Evolutionary conservation across 1,140 invertebrate genomes (phyloP).

Genomic region (Papilio machaon): DNA sequence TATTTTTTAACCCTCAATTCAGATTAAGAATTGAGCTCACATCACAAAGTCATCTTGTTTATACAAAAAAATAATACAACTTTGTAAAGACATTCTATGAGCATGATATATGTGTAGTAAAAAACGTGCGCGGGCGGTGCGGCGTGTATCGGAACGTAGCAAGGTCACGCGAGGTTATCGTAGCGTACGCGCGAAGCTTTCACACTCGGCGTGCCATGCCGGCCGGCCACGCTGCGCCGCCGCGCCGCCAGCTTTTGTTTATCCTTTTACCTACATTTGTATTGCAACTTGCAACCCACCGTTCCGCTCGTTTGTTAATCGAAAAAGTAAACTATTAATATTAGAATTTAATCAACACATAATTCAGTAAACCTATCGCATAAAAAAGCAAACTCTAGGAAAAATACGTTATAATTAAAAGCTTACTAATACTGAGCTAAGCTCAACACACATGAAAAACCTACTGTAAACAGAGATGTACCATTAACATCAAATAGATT

Average conservation of each 20-base stretch:
- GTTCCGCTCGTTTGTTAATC: conserved; percentile 11
- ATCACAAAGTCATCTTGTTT: not conserved
- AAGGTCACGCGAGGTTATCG: conserved; percentile 55
- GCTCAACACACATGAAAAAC: not conserved
- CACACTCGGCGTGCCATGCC: conserved; percentile 43
- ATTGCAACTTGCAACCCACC: conserved; percentile 35
- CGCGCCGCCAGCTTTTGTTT: conserved; percentile 43
- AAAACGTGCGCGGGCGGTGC: conserved; percentile 40
- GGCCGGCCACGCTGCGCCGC: not conserved
- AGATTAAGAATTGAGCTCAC: not conserved
- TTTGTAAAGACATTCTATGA: not conserved
- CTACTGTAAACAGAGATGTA: not conserved
- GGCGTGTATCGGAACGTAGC: conserved; percentile 44
- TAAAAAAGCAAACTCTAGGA: not conserved
- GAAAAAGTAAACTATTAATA: not conserved
- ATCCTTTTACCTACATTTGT: conserved; percentile 36
- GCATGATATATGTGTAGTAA: not conserved
- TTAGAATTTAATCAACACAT: not conserved
- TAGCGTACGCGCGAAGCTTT: conserved; percentile 48
- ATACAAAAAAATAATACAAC: not conserved
- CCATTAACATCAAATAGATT: not conserved
- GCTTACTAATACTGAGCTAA: not conserved
- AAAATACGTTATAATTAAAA: not conserved
- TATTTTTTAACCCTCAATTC: not conserved
- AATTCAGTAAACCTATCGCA: too few species aligned